Conservation (phyloP, 1,140 invertebrate genomes). For the Zaprionus kolodkinae region DNA sequence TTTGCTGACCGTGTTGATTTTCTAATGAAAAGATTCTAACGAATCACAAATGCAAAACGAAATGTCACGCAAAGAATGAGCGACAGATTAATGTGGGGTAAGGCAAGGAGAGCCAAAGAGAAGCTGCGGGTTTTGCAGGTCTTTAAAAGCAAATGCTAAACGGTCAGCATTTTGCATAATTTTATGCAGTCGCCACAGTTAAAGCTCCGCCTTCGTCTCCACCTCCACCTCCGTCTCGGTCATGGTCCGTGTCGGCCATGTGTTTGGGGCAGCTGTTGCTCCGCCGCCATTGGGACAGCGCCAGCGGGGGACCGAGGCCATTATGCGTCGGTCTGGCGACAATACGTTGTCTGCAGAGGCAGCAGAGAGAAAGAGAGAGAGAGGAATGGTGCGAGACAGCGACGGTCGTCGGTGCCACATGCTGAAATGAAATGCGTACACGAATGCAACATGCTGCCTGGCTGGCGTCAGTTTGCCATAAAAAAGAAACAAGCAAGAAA, state of each 20-base stretch:
- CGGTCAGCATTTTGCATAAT: slow-evolving; percentile 14
- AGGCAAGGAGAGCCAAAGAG: background rate
- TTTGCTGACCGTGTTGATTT: slow-evolving; percentile 5
- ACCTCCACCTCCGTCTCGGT: background rate
- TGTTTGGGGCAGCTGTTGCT: slow-evolving; percentile 33
- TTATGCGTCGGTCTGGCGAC: slow-evolving; percentile 42
- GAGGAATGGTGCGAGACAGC: background rate
- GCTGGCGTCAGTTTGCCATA: slow-evolving; percentile 36
- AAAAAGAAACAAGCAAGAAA: slow-evolving; percentile 16
- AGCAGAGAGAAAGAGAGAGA: background rate
- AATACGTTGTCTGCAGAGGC: background rate
- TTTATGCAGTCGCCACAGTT: slow-evolving; percentile 1
- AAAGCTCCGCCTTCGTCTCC: background rate
- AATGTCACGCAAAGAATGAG: slow-evolving; percentile 15
- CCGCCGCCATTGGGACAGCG: slow-evolving; percentile 18
- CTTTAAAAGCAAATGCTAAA: slow-evolving; percentile 4
- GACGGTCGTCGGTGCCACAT: slow-evolving; percentile 24
- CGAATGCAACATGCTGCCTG: slow-evolving; percentile 42
- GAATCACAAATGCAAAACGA: slow-evolving; percentile 21
- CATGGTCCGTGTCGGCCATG: slow-evolving; percentile 12
- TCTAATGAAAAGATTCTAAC: slow-evolving; percentile 21
- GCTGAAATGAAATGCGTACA: slow-evolving; percentile 50
- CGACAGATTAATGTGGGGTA: slow-evolving; percentile 1
- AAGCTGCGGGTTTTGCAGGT: background rate
- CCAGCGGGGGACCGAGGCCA: slow-evolving; percentile 30